Conservation (phyloP, 2,888 invertebrate genomes). For the Catocala fraxini region DNA sequence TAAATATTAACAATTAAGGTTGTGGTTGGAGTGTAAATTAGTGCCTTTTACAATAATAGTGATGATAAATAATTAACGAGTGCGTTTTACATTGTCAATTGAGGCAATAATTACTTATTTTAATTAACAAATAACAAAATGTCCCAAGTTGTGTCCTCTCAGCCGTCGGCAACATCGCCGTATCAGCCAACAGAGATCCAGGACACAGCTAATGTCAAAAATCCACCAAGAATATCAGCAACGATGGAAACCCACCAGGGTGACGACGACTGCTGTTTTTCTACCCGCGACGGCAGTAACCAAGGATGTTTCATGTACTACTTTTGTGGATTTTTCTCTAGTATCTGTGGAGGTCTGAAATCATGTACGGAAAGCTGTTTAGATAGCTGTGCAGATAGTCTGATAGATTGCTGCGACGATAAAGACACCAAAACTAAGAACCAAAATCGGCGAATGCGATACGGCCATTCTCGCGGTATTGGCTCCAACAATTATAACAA, state of each 20-base stretch:
- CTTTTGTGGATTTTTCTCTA: constrained; percentile 43
- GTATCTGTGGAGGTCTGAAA: constrained; percentile 43
- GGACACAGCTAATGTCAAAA: constrained; percentile 17
- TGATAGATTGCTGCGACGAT: constrained; percentile 55
- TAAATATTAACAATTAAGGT: too few species aligned
- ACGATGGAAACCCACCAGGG: constrained; percentile 27
- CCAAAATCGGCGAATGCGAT: not conserved
- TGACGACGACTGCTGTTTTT: constrained; percentile 51
- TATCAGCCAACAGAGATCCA: constrained; percentile 47
- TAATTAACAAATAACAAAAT: constrained; percentile 19
- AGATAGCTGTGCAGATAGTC: constrained; percentile 49
- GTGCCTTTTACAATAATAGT: not conserved
- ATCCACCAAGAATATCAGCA: constrained; percentile 31
- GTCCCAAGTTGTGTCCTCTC: constrained; percentile 49
- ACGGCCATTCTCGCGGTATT: not conserved
- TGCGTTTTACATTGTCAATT: constrained; percentile 11
- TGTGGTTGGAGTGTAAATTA: too few species aligned
- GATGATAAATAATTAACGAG: constrained; percentile 31
- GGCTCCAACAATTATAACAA: constrained; percentile 18
- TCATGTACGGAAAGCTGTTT: constrained; percentile 54
- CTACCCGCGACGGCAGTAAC: constrained; percentile 31
- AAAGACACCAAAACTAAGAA: constrained; percentile 10
- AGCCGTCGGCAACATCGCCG: constrained; percentile 49
- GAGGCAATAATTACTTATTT: constrained; percentile 2
- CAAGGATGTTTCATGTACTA: constrained; percentile 40